Conservation (phyloP, 2,888 invertebrate genomes). For the Hirudinaria manillensis region DNA sequence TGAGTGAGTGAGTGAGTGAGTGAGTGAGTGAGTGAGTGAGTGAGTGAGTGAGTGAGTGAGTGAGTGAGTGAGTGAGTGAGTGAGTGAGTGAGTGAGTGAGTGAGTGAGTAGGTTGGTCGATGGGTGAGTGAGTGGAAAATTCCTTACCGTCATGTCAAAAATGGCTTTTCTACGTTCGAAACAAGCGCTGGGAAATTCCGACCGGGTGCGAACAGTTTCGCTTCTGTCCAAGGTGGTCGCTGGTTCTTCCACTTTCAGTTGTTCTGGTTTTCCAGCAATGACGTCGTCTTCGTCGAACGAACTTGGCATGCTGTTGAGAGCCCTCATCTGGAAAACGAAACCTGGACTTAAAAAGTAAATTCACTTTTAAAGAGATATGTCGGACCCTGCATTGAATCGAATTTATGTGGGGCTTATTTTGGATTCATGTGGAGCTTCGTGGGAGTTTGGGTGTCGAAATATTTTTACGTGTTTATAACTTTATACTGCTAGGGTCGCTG, state of each 20-base stretch:
- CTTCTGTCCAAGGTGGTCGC: background rate
- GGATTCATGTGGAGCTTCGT: no score
- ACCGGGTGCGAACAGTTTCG: background rate
- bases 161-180: slow-evolving; percentile 21
- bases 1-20: slow-evolving; percentile 13
- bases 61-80: slow-evolving; percentile 35
- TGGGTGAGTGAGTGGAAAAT: slow-evolving; percentile 1
- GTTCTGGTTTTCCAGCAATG: background rate
- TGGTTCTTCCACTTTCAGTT: background rate
- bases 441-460: no score
- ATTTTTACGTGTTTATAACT: no score
- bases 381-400: no score
- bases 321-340: background rate
- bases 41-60: slow-evolving; percentile 36
- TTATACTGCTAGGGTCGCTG: no score
- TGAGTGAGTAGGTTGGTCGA: background rate
- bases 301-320: slow-evolving; percentile 19
- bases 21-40: slow-evolving; percentile 29
- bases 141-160: slow-evolving; percentile 16
- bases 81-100: slow-evolving; percentile 35
- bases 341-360: no score
- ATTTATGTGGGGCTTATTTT: no score
- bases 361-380: no score
- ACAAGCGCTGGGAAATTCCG: slow-evolving; percentile 13
- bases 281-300: slow-evolving; percentile 23